These are phyloP conservation scores for Drosophila phalerata DNA, from an alignment of 2,888 invertebrate genomes.

Conservation along the genomic window DNA sequence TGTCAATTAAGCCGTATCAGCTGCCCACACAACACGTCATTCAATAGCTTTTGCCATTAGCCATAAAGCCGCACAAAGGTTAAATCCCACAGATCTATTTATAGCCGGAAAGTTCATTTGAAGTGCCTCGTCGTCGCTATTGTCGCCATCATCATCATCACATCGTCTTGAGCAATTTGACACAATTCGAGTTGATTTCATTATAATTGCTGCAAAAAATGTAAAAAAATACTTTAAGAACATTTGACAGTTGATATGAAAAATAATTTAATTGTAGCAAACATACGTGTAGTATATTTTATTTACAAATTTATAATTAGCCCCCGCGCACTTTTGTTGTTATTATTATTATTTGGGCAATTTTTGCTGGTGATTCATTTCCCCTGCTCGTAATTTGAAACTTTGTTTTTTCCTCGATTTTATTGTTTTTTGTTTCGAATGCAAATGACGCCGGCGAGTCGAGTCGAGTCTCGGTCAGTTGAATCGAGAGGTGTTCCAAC, in stretches of 20 bases:
- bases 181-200: conserved; percentile 54
- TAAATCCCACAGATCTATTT: conserved; percentile 58
- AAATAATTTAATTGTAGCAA: conserved; percentile 27
- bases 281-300: conserved; percentile 1
- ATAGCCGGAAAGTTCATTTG: conserved; percentile 52
- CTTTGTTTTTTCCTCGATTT: conserved; percentile 16
- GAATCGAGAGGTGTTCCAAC: conserved; percentile 24
- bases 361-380: conserved; percentile 39
- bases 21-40: conserved; percentile 33
- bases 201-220: conserved; percentile 61
- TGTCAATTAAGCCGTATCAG: conserved; percentile 50
- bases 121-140: conserved; percentile 51
- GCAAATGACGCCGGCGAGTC: conserved; percentile 31
- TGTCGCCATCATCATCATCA: conserved; percentile 41
- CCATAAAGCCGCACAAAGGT: conserved; percentile 49
- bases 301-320: conserved; percentile 17
- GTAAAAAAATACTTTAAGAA: conserved; percentile 35
- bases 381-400: conserved; percentile 19
- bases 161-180: conserved; percentile 37
- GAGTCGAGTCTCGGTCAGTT: conserved; percentile 12
- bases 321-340: conserved; percentile 1
- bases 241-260: conserved; percentile 53
- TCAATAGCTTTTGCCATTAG: conserved; percentile 33
- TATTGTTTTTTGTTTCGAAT: conserved; percentile 27
- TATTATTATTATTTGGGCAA: conserved; percentile 6